phyloP scores from a whole-genome alignment of 92 coral and sea anemone species.

The Zoanthus sansibaricus region DNA sequence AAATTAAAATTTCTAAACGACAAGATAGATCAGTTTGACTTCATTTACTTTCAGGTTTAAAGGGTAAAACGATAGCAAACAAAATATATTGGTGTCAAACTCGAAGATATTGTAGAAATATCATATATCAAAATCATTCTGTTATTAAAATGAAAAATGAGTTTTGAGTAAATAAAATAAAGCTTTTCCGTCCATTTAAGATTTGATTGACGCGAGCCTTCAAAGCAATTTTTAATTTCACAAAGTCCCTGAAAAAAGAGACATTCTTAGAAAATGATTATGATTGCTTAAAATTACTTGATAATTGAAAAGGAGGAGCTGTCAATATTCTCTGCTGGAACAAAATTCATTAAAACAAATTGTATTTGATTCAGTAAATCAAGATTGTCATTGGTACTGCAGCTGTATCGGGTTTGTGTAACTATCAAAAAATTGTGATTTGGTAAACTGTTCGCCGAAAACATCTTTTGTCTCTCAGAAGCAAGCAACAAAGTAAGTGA shows the following conservation, averaged over 20 bases:
- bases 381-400: neutral
- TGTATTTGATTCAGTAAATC: neutral
- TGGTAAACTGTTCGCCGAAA: neutral
- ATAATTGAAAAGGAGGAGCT: constrained; percentile 24
- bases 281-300: constrained; percentile 30
- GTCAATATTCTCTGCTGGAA: constrained; percentile 12
- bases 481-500: neutral
- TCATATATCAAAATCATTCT: no score
- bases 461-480: neutral
- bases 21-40: no score
- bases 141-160: no score
- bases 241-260: neutral
- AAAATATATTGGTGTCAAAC: no score
- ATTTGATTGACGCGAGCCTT: constrained; percentile 18
- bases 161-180: no score
- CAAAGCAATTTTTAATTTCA: constrained; percentile 27
- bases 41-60: no score
- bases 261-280: constrained; percentile 29
- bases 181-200: neutral
- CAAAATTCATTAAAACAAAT: constrained; percentile 4
- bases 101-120: no score
- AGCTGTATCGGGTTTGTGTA: neutral
- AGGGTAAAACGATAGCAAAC: no score
- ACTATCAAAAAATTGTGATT: neutral
- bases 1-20: no score